Percentiles rank a stretch among this genome's conserved stretches.
Conservation (phyloP, 2,888 invertebrate genomes). For the Acronicta aceris region DNA sequence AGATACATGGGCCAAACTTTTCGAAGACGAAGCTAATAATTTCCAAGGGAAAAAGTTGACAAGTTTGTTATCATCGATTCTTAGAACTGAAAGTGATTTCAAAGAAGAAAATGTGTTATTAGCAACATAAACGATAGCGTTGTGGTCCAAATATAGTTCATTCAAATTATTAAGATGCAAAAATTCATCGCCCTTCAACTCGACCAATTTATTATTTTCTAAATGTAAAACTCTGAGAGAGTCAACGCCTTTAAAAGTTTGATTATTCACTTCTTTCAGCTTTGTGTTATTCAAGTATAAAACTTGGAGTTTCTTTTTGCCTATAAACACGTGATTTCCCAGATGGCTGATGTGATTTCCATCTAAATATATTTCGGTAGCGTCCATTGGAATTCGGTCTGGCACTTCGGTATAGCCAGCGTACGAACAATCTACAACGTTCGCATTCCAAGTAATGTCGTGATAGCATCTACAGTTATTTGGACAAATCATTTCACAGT, state of each 20-base stretch:
- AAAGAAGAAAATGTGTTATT: conserved; percentile 94
- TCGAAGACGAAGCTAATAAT: conserved; percentile 90
- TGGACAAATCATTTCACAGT: conserved; percentile 97
- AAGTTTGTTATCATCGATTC: conserved; percentile 93
- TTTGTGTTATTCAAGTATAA: conserved; percentile 94
- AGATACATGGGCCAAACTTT: conserved; percentile 91
- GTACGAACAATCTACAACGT: conserved; percentile 95
- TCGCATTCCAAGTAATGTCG: conserved; percentile 95
- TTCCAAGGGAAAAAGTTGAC: conserved; percentile 93
- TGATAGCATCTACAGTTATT: conserved; percentile 95
- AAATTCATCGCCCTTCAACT: conserved; percentile 94
- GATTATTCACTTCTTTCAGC: conserved; percentile 93
- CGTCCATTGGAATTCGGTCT: conserved; percentile 95
- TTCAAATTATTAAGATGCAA: conserved; percentile 92
- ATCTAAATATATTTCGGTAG: conserved; percentile 96
- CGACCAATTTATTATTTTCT: conserved; percentile 93
- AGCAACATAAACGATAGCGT: conserved; percentile 92
- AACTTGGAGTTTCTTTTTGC: conserved; percentile 94
- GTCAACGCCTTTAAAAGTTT: conserved; percentile 94
- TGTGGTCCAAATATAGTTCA: conserved; percentile 94
- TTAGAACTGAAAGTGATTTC: conserved; percentile 92
- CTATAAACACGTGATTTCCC: conserved; percentile 95
- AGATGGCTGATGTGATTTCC: conserved; percentile 94
- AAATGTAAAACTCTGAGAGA: conserved; percentile 93
- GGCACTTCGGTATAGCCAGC: conserved; percentile 93